These are phyloP conservation scores for Danio aesculapii DNA, from an alignment of 2,797 vertebrate genomes.

Conservation along the genomic window DNA sequence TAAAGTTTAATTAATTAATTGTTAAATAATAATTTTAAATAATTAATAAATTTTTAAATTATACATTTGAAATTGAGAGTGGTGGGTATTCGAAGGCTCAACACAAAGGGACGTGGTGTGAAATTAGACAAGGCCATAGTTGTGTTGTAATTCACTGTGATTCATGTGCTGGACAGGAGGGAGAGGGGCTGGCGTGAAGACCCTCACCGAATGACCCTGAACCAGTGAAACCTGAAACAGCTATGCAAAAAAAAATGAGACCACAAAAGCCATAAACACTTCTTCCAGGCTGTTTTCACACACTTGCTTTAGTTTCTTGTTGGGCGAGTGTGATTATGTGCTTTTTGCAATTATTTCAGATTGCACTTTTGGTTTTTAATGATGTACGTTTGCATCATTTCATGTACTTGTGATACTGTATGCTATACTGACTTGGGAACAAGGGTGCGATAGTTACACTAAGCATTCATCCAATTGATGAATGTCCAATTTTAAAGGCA, in stretches of 20 bases:
- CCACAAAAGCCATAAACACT: neutral
- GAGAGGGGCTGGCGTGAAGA: conserved; percentile 24
- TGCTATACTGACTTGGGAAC: neutral
- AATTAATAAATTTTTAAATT: no score
- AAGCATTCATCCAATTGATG: neutral
- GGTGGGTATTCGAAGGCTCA: neutral
- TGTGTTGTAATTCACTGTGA: conserved; percentile 23
- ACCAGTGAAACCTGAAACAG: conserved; percentile 47
- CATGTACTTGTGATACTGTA: neutral
- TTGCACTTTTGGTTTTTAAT: neutral
- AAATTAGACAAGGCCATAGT: conserved; percentile 5
- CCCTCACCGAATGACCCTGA: conserved; percentile 40
- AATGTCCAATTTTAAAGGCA: neutral
- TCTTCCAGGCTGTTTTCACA: neutral
- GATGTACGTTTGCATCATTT: neutral
- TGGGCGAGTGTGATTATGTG: neutral
- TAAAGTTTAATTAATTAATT: no score
- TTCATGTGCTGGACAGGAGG: conserved; percentile 19
- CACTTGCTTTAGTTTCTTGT: neutral
- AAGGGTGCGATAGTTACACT: no score
- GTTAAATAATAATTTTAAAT: no score
- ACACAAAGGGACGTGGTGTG: neutral
- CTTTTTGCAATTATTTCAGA: neutral
- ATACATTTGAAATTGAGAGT: neutral
- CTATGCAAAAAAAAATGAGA: conserved; percentile 18